phyloP scores from a whole-genome alignment of 1,140 invertebrate species.

The Dendroctonus ponderosae region DNA sequence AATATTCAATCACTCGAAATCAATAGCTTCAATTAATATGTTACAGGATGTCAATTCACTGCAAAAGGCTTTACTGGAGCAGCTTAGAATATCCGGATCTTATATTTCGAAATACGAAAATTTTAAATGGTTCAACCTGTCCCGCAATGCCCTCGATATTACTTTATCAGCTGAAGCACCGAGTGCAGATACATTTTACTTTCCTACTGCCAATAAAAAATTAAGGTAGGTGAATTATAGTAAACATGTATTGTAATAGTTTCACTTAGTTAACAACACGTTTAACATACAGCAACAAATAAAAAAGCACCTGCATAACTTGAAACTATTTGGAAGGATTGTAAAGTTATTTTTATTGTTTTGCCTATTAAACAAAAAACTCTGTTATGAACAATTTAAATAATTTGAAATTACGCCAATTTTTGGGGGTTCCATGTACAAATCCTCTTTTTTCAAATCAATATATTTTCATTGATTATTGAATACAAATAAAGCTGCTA shows the following conservation, averaged over 20 bases:
- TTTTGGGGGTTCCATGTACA: too few relatives aligned
- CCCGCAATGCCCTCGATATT: not conserved
- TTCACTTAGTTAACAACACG: not conserved
- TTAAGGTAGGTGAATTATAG: not conserved
- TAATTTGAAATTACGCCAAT: too few relatives aligned
- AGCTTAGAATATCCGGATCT: not conserved
- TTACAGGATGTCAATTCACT: not conserved
- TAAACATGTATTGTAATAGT: not conserved
- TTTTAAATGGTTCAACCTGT: not conserved
- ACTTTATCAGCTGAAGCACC: not conserved
- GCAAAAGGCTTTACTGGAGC: not conserved
- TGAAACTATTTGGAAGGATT: not conserved
- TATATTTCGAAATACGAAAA: not conserved
- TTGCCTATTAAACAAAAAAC: too few relatives aligned
- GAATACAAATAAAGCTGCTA: too few relatives aligned
- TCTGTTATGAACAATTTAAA: too few relatives aligned
- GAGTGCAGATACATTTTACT: not conserved
- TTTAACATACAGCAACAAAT: not conserved
- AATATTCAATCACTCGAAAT: too few relatives aligned
- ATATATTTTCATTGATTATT: too few relatives aligned
- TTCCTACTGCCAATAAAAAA: not conserved
- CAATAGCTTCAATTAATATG: too few relatives aligned
- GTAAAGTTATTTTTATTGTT: not conserved
- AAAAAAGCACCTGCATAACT: not conserved
- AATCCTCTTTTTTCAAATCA: too few relatives aligned